phyloP scores from a whole-genome alignment of 2,113 vertebrate species.

The Oriolus oriolus region DNA sequence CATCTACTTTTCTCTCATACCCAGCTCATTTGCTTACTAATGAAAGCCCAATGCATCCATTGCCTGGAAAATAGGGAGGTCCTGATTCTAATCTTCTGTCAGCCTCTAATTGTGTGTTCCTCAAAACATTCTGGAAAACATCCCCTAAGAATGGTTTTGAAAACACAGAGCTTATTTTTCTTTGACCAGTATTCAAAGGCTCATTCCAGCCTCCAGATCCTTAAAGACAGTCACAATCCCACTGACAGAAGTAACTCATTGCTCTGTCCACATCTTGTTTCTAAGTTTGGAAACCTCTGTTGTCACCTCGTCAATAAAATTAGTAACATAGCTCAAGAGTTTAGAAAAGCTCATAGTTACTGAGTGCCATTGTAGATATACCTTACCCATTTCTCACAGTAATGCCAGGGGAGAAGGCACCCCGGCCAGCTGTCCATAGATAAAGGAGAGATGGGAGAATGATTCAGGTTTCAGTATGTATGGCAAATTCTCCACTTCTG shows the following conservation, averaged over 20 bases:
- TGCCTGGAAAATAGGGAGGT: neutral
- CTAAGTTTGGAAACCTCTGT: neutral
- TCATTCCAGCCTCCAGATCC: neutral
- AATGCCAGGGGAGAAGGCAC: neutral
- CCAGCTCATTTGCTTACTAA: neutral
- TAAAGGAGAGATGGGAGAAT: neutral
- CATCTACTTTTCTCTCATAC: neutral
- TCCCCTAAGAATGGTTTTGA: neutral
- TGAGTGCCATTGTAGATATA: neutral
- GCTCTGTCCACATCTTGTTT: neutral
- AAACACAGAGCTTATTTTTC: neutral
- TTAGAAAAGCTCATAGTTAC: neutral
- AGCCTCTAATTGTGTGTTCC: neutral
- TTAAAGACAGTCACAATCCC: neutral
- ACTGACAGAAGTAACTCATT: neutral
- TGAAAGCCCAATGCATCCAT: neutral
- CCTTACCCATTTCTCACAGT: neutral
- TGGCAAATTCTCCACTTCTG: neutral
- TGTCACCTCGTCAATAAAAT: neutral
- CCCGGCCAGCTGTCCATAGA: neutral
- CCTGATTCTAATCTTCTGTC: neutral
- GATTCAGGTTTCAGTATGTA: neutral
- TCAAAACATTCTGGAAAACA: neutral
- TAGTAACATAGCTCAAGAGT: neutral
- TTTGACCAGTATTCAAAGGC: neutral